phyloP scores from a whole-genome alignment of 2,797 vertebrate species.

The Falco concolor region DNA sequence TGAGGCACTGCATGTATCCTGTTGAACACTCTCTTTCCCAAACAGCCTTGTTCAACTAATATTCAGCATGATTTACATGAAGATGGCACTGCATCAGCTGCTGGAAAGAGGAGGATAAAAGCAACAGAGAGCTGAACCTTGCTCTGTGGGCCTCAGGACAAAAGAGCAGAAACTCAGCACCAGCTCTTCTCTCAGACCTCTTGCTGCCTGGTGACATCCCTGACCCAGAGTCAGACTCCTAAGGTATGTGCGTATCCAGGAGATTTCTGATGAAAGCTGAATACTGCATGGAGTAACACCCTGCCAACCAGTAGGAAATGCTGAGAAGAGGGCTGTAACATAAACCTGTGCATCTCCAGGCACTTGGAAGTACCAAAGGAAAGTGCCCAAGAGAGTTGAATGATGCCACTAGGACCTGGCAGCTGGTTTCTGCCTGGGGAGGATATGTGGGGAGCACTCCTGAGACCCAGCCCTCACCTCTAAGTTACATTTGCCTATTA shows the following conservation, averaged over 20 bases:
- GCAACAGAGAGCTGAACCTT: neutral
- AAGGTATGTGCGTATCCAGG: neutral
- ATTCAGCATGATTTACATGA: neutral
- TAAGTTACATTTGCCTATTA: neutral
- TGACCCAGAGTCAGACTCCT: neutral
- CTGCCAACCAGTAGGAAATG: neutral
- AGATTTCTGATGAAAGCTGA: neutral
- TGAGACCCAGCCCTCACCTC: neutral
- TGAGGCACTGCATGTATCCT: neutral
- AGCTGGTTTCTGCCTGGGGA: neutral
- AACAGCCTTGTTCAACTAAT: neutral
- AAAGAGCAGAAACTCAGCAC: neutral
- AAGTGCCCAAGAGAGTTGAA: neutral
- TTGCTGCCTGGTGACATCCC: neutral
- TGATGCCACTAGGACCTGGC: neutral
- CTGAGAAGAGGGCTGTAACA: neutral
- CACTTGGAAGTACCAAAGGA: neutral
- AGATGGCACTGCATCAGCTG: neutral
- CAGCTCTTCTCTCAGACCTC: neutral
- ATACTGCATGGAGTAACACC: neutral
- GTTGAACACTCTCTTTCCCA: neutral
- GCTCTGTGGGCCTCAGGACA: neutral
- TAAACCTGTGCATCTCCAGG: neutral
- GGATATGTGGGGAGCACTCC: neutral
- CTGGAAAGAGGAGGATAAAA: neutral